A percentile compares a stretch with the other conserved stretches of the same genome.
phyloP scores from a whole-genome alignment of 2,113 vertebrate genomes.

The Ictalurus furcatus region DNA sequence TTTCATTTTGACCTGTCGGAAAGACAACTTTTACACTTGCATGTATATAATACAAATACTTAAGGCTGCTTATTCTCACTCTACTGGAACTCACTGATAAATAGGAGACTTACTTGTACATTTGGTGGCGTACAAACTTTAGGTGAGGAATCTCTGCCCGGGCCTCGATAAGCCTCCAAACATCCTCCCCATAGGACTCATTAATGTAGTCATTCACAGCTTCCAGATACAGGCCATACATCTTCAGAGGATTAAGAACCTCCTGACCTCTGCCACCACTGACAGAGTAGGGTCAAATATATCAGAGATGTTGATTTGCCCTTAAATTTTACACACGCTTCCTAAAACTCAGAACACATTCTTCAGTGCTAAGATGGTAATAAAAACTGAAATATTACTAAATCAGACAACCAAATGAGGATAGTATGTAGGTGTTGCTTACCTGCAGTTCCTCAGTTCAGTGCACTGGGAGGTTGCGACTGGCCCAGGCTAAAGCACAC shows the following conservation, averaged over 20 bases:
- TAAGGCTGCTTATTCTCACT: neutral
- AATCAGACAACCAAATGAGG: slow-evolving; percentile 4
- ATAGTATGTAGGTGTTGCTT: slow-evolving; percentile 49
- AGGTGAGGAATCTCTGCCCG: slow-evolving; percentile 75
- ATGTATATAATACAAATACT: neutral
- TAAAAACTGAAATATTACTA: neutral
- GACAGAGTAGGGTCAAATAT: slow-evolving; percentile 39
- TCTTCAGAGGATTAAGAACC: slow-evolving; percentile 66
- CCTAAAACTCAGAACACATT: neutral
- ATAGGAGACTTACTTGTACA: slow-evolving; percentile 71
- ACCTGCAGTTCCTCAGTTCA: slow-evolving; percentile 61
- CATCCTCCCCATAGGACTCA: slow-evolving; percentile 74
- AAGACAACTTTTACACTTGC: neutral
- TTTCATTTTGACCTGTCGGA: neutral
- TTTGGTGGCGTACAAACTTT: slow-evolving; percentile 75
- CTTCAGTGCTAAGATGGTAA: neutral
- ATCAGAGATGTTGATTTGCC: neutral
- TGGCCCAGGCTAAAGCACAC: slow-evolving; percentile 40
- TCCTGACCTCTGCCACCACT: slow-evolving; percentile 54
- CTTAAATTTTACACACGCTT: neutral
- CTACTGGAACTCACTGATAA: neutral
- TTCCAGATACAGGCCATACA: slow-evolving; percentile 76
- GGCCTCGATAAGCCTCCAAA: slow-evolving; percentile 75
- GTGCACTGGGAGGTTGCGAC: slow-evolving; percentile 50
- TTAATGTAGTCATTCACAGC: slow-evolving; percentile 77